Base-by-base conservation (phyloP, 2,113 vertebrate species). In the Trichechus manatus region DNA sequence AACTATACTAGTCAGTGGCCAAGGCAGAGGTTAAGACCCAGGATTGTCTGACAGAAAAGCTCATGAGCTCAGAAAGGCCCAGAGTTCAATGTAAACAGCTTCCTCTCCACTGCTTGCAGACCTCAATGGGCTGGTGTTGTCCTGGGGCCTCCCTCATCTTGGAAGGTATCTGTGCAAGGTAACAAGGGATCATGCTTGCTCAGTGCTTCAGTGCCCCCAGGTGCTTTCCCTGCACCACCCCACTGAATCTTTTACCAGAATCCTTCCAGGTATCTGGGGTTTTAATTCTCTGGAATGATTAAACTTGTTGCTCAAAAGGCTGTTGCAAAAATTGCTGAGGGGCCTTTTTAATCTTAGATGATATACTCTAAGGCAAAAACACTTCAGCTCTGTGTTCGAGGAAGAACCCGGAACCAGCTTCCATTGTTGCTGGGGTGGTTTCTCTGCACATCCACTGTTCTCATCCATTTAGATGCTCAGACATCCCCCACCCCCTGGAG, bases 221-320 rank as follows among this genome's bases (percentile, higher is more conserved):
- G 17, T 0, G 0, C 19, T 20, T 64, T 78, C 53, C 3, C 23
- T 66, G 1, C 4, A 27, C 2, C 7, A 1, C 14, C 15, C 75
- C 0, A 0, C 25, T 23, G 7, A 44, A 44, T 61, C 78, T 50
- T 88, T 0, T 0, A 14, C 42, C 2, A 36, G 47, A 9, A 36
- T 59, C 22, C 39, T 10, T 14, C 33, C 11, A 42, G 6, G 25
- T 19, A 85, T 23, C 66, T 77, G 42, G 25, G 47, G 9, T 31
- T 91, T 96, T 92, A 42, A 72, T 82, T 92, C 80, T 89, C 74
- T 78, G 20, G 23, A 94, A 64, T 80, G 25, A 39, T 42, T 83
- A 63, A 44, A 11, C 3, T 39, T 5, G 20, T 66, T 70, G n/a
- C 36, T 85, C 29, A 87, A 75, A 61, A 84, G 50, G 5, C 29